Evolutionary conservation across 2,113 vertebrate species (phyloP).

Genomic region (Athene noctua): DNA sequence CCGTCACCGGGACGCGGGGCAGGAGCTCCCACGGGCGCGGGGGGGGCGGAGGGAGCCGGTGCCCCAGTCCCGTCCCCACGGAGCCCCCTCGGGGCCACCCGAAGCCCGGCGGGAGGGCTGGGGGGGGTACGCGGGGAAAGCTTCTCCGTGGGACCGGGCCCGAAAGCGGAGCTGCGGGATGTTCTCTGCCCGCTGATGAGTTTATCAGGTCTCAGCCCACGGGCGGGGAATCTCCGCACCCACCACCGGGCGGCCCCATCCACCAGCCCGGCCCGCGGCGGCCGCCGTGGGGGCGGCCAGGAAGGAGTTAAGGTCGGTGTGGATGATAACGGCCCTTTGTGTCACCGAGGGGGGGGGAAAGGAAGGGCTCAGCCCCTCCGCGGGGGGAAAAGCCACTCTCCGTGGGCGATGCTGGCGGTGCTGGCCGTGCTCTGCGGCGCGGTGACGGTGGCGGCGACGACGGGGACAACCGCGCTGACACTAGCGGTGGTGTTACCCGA

Average conservation of each 20-base stretch:
- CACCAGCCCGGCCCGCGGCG: neutral
- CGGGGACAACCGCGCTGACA: conserved; percentile 66
- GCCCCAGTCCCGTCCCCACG: neutral
- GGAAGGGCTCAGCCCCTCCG: neutral
- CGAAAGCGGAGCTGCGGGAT: neutral
- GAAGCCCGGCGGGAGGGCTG: neutral
- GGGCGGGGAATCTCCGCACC: neutral
- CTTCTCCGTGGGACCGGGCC: neutral
- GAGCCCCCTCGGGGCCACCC: neutral
- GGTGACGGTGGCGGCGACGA: neutral
- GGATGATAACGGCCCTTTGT: neutral
- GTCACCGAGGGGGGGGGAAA: neutral
- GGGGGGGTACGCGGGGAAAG: neutral
- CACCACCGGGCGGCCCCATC: neutral
- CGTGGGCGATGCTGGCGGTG: conserved; percentile 37
- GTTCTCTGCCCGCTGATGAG: neutral
- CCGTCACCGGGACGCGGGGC: neutral
- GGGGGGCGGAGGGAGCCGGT: neutral
- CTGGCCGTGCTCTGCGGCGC: conserved; percentile 23
- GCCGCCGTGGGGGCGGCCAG: neutral
- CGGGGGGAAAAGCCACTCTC: neutral
- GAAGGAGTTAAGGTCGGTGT: conserved; percentile 2
- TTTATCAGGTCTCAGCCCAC: neutral
- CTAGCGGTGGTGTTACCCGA: conserved; percentile 86
- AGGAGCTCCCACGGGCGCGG: neutral